Evolutionary conservation across 2,797 vertebrate genomes (phyloP), one percentile per base, ranked within the genome.

Genomic region (Eulemur albifrons): DNA sequence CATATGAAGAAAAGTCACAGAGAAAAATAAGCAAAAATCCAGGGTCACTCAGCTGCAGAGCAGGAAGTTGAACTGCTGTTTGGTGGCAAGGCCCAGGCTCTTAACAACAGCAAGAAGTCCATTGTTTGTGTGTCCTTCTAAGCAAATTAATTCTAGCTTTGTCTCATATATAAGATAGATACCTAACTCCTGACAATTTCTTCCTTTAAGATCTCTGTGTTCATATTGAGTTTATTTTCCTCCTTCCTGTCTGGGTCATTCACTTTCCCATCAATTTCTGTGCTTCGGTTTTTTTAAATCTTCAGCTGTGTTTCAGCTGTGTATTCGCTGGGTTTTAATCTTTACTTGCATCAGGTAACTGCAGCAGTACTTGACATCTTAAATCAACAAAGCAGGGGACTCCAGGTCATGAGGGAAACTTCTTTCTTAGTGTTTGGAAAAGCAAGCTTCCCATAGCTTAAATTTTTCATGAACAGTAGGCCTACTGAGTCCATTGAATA

Each of bases 391-490:
- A 96, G 61, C 48, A n/a, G 45, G 81, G 48, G 30, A 90, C 52
- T 86, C 48, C 48, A 59, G 91, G 52, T 38, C 84, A 81, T 4
- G 14, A 86, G 23, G 40, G 25, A 48, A 95, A 94, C 57, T 95
- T 77, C 45, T 45, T 96, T 59, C 11, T 79, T 79, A 43, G 59
- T 57, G 35, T 94, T 97, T 84, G 43, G 35, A 91, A 93, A 86
- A 87, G 57, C 27, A 86, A 90, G 38, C 70, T 93, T 96, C 95
- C 77, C 77, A 92, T 57, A 94, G 57, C 48, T 95, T 94, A 91
- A 94, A 93, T 76, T 88, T 88, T 96, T 67, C 32, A 32, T 50
- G 88, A 86, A 87, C 82, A 65, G 57, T 79, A 85, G 50, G 61
- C 63, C 61, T 70, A 63, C 54, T 79, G 57, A 73, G 40, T 90